Evolutionary conservation across 2,797 vertebrate genomes (phyloP).

Genomic region (Orientallactaga sibirica): DNA sequence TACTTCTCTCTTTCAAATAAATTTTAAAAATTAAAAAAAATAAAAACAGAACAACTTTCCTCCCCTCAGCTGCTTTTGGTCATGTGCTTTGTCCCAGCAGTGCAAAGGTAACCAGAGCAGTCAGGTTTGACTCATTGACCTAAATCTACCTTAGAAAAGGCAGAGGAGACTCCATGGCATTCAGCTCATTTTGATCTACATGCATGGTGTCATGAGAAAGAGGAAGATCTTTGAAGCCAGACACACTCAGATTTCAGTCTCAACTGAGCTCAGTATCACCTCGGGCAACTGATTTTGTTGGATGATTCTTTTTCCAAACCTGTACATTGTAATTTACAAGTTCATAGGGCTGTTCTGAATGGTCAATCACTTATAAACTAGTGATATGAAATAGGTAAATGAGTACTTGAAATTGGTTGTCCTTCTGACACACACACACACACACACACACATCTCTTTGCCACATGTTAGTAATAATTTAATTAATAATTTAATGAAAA

Average conservation of each 20-base stretch:
- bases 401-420: neutral
- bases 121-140: neutral
- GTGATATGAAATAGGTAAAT: neutral
- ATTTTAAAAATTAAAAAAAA: no score
- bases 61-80: no score
- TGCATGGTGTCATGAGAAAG: neutral
- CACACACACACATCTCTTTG: neutral
- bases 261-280: neutral
- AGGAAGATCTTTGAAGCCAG: neutral
- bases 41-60: no score
- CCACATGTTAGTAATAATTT: neutral
- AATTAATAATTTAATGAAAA: neutral
- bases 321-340: neutral
- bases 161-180: neutral
- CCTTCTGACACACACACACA: neutral
- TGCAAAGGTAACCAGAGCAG: neutral
- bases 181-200: neutral
- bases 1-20: no score
- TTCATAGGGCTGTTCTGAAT: neutral
- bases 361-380: neutral
- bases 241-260: neutral
- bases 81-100: no score
- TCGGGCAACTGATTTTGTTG: neutral
- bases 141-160: slow-evolving; percentile 16
- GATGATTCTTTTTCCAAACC: neutral